Evolutionary conservation across 2,113 vertebrate species (phyloP).

Genomic region (Pteropus alecto): DNA sequence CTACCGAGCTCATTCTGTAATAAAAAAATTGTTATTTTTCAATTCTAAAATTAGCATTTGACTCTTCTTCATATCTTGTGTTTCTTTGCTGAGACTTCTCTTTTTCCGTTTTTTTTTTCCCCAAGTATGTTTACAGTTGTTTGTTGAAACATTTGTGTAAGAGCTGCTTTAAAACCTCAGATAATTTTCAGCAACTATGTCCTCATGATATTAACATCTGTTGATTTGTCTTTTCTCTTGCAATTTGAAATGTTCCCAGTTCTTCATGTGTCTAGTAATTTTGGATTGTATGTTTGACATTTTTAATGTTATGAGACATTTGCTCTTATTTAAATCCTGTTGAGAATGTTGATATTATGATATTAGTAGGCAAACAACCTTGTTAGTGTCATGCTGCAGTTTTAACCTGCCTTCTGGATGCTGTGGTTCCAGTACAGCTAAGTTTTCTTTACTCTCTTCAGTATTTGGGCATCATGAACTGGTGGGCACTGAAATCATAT

Average conservation of each 20-base stretch:
- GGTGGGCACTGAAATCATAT: background rate
- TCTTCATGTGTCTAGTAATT: background rate
- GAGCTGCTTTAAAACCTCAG: constrained; percentile 6
- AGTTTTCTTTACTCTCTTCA: background rate
- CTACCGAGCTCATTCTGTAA: background rate
- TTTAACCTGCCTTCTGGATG: background rate
- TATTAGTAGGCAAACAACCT: background rate
- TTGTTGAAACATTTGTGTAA: background rate
- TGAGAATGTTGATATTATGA: background rate
- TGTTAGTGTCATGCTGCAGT: background rate
- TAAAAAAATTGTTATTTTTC: background rate
- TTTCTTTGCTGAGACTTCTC: background rate
- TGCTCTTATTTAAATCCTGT: background rate
- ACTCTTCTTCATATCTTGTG: background rate
- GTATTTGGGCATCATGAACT: background rate
- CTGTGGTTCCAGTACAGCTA: background rate
- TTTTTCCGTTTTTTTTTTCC: background rate
- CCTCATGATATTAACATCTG: background rate
- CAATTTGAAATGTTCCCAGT: background rate
- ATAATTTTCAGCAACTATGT: background rate
- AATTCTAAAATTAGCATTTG: background rate
- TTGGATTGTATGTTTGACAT: background rate
- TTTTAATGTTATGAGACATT: background rate
- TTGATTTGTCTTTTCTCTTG: background rate
- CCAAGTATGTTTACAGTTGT: background rate